Conservation (phyloP, 2,888 invertebrate genomes). For the Alloscopus bannaensis region DNA sequence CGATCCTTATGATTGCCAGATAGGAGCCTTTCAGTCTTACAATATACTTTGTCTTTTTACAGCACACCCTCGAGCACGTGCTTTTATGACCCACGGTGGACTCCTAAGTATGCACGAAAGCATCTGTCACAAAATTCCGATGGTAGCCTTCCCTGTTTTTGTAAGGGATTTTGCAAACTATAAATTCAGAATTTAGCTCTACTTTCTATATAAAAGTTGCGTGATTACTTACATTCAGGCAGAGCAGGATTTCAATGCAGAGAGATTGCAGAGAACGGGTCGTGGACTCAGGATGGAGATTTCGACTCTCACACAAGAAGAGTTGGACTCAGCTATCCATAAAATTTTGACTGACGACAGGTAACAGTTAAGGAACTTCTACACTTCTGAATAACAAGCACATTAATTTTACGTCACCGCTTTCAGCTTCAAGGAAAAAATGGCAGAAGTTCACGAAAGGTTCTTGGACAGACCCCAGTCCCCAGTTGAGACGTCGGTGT, state of each 20-base stretch:
- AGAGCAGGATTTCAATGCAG: conserved; percentile 58
- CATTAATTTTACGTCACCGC: neutral
- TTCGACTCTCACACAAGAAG: conserved; percentile 76
- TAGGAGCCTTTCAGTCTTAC: no score
- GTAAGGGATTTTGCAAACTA: no score
- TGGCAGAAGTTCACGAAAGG: conserved; percentile 28
- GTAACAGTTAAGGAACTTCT: conserved; percentile 13
- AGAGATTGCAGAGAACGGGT: conserved; percentile 74
- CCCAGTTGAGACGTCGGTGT: conserved; percentile 48
- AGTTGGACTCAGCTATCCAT: conserved; percentile 71
- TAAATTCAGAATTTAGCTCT: no score
- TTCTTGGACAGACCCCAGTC: conserved; percentile 42
- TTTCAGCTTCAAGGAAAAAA: conserved; percentile 34
- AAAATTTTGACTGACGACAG: conserved; percentile 33
- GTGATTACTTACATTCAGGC: no score
- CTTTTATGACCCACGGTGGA: conserved; percentile 83
- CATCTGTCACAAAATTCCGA: conserved; percentile 75
- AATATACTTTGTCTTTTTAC: neutral
- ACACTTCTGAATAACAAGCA: neutral
- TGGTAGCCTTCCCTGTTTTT: conserved; percentile 51
- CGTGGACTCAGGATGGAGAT: conserved; percentile 77
- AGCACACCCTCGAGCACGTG: conserved; percentile 76
- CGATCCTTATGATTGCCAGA: no score
- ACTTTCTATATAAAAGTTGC: no score
- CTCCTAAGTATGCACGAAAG: conserved; percentile 81